Evolutionary conservation across 1,140 invertebrate species (phyloP).

Genomic region (Paraescarpia echinospica): DNA sequence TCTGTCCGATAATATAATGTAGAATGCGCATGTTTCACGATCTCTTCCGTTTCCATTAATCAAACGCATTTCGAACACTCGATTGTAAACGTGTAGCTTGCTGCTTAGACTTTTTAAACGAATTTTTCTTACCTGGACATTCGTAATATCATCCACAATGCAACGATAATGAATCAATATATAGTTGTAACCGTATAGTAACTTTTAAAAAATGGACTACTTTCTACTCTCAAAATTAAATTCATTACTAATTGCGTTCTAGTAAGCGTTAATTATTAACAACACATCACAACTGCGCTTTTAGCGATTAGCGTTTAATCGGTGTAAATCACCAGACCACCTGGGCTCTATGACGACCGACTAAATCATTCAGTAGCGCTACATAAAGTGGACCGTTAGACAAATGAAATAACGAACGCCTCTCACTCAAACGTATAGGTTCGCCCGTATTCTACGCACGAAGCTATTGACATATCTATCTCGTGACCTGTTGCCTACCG

Average conservation of each 20-base stretch:
- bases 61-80: no score
- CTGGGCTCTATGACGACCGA: background rate
- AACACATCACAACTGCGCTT: background rate
- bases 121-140: no score
- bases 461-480: no score
- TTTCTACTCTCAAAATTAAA: background rate
- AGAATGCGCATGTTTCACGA: no score
- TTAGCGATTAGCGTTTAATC: background rate
- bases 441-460: background rate
- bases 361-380: background rate
- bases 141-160: no score
- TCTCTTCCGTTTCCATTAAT: no score
- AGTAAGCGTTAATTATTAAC: background rate
- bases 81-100: no score
- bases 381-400: background rate
- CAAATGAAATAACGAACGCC: background rate
- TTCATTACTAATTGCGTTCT: background rate
- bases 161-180: no score
- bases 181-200: no score
- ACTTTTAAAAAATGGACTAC: background rate
- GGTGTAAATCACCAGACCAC: background rate
- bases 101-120: no score
- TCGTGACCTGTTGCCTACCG: no score
- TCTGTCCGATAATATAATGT: no score
- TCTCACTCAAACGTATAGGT: background rate